These are phyloP conservation scores for Aradus depressus DNA, from an alignment of 2,888 invertebrate species.

Conservation along the genomic window DNA sequence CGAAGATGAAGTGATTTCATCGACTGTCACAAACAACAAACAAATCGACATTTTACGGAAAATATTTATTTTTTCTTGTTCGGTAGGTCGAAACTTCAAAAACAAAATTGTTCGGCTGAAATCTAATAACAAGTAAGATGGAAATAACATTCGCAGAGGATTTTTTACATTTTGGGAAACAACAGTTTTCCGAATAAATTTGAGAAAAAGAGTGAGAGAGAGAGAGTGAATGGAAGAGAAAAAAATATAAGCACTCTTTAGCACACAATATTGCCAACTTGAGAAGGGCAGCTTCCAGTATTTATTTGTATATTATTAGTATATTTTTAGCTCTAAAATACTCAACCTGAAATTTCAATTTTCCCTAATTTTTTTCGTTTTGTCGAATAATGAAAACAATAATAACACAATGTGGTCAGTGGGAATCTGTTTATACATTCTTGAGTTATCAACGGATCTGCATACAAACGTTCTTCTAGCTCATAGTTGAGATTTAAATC, in stretches of 20 bases:
- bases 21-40: not conserved
- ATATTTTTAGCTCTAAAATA: not conserved
- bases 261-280: no score
- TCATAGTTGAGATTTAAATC: no score
- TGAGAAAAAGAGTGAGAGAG: not conserved
- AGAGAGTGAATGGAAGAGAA: not conserved
- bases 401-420: not conserved
- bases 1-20: not conserved
- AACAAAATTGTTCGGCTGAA: no score
- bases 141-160: not conserved
- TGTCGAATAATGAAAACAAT: not conserved
- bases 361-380: not conserved
- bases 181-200: not conserved
- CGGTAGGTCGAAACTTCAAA: no score
- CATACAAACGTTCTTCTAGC: no score
- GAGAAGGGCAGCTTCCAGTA: not conserved
- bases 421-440: not conserved
- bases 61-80: no score
- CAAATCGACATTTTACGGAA: not conserved
- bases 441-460: no score
- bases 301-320: not conserved
- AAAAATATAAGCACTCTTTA: no score
- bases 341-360: not conserved
- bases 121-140: not conserved
- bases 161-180: not conserved